Evolutionary conservation across 2,888 invertebrate genomes (phyloP).

Genomic region (Aleiodes testaceus): DNA sequence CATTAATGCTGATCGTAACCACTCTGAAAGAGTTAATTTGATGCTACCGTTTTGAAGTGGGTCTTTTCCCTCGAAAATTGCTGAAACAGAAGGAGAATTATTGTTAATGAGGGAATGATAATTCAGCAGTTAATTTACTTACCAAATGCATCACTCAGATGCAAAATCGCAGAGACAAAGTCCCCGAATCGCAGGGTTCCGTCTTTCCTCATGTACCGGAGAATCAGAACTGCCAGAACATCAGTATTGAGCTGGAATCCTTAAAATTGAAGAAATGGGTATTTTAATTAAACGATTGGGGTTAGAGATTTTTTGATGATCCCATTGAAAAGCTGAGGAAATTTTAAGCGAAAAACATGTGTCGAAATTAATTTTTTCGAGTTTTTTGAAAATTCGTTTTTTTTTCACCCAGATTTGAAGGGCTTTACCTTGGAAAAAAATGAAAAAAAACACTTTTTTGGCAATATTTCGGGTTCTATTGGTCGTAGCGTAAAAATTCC

Average conservation of each 20-base stretch:
- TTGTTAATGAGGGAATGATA: background rate
- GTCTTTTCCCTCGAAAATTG: conserved; percentile 84
- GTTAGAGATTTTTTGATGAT: background rate
- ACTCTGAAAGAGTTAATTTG: conserved; percentile 88
- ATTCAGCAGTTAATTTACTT: conserved; percentile 69
- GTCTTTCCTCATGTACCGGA: conserved; percentile 93
- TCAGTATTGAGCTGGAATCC: conserved; percentile 90
- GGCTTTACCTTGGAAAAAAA: too few relatives aligned
- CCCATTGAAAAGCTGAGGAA: too few relatives aligned
- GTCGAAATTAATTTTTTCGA: too few relatives aligned
- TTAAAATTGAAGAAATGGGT: conserved; percentile 61
- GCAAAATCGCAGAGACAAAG: conserved; percentile 91
- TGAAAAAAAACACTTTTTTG: too few relatives aligned
- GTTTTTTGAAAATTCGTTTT: too few relatives aligned
- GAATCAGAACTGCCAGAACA: conserved; percentile 85
- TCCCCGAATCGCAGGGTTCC: conserved; percentile 93
- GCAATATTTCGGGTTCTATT: too few relatives aligned
- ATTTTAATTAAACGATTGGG: too few relatives aligned
- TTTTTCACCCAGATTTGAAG: too few relatives aligned
- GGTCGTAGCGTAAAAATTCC: too few relatives aligned
- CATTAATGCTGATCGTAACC: conserved; percentile 83
- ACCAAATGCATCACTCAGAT: conserved; percentile 92
- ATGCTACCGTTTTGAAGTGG: conserved; percentile 86
- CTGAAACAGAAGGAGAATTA: conserved; percentile 70
- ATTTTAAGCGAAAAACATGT: too few relatives aligned